Conservation (phyloP, 2,888 invertebrate genomes). For the Steinernema carpocapsae region DNA sequence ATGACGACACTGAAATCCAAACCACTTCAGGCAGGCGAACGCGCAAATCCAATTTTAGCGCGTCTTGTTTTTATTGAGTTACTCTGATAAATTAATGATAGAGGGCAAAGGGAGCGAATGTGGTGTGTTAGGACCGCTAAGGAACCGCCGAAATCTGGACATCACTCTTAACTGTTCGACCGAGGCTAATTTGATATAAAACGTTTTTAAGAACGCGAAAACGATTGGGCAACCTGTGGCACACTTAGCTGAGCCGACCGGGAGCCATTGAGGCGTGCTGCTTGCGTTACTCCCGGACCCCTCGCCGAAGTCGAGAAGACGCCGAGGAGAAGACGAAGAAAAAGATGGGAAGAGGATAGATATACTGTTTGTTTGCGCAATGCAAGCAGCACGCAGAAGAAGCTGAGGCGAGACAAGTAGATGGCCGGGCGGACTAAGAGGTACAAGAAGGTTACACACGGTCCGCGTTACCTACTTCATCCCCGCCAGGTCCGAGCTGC, state of each 20-base stretch:
- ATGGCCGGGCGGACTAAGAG: conserved; percentile 5
- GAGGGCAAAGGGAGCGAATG: conserved; percentile 33
- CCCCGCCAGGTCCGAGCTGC: too few species aligned
- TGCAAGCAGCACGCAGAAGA: conserved; percentile 20
- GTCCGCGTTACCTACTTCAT: not conserved
- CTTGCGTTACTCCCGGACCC: conserved; percentile 15
- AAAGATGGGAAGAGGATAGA: not conserved
- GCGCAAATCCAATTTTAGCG: conserved; percentile 32
- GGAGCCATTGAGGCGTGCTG: conserved; percentile 18
- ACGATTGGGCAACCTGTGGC: conserved; percentile 29
- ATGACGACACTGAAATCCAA: conserved; percentile 29
- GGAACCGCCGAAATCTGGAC: not conserved
- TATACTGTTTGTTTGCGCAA: conserved; percentile 31
- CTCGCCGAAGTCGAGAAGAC: not conserved
- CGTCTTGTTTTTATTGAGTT: conserved; percentile 34
- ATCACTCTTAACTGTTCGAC: conserved; percentile 10
- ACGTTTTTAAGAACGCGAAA: not conserved
- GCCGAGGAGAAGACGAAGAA: too few species aligned
- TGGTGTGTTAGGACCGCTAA: not conserved
- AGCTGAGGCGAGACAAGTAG: conserved; percentile 1
- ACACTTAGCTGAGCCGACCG: conserved; percentile 13
- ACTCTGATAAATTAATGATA: conserved; percentile 35
- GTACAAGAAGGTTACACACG: conserved; percentile 26
- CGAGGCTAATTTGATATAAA: not conserved
- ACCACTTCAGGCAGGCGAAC: conserved; percentile 2